Evolutionary conservation across 2,888 invertebrate species (phyloP), one percentile per base, ranked within the genome.

Genomic region (Coecobrya sp.): DNA sequence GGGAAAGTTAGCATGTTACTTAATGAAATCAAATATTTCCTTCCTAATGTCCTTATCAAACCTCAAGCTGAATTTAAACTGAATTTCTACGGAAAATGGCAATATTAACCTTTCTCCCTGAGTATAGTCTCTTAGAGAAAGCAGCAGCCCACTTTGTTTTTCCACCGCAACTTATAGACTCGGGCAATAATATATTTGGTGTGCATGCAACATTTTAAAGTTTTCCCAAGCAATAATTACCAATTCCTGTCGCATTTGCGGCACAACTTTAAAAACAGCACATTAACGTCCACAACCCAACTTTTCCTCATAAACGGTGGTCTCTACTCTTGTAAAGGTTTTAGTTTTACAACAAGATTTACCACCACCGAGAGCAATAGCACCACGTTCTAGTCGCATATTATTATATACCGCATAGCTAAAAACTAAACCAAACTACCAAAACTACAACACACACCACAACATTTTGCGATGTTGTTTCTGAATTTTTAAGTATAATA

Each of bases 221-320:
- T 42, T 70, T 70, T 25, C 42, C 36, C 42, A n/a, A n/a, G 19
- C 36, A 36, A 36, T 42, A 70, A 70, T 70, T 70, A 70, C 70
- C 7, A 11, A 70, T 36, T 70, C 70, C 22, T 70, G 70, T 42
- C 70, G 70, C 42, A 36, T 19, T 42, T 70, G 30, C 30, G 3
- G n/a, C n/a, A 42, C n/a, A 42, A 70, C 2, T 70, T 70, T n/a
- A 42, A 70, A 19, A 70, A 42, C 68, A 68, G 25, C 62, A 27
- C 11, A 68, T n/a, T 36, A 19, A 36, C 19, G 19, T 42, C 16
- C 70, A n/a, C 16, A 70, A 36, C n/a, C 0, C 11, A 62, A 62
- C 62, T 30, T 55, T 55, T 55, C 7, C 30, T 1, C 68, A 68
- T 68, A 68, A 68, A 68, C 68, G 30, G 5, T 19, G 55, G 42